Evolutionary conservation across 1,140 invertebrate species (phyloP), one percentile per base, ranked within the genome.

Genomic region (Apis cerana): DNA sequence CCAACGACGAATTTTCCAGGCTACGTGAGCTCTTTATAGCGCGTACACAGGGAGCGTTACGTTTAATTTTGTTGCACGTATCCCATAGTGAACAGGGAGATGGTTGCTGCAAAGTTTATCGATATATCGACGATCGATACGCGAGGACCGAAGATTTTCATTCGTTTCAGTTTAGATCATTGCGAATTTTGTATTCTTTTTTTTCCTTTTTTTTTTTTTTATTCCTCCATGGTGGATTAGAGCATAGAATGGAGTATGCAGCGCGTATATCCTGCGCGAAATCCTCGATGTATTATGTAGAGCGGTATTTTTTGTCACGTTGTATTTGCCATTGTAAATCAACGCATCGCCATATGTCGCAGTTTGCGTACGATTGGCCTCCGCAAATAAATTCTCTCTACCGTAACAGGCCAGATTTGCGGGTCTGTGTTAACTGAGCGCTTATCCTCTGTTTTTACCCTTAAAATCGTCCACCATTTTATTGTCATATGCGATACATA

Each of bases 11-110:
- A 59, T 75, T 59, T 62, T 21, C 54, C n/a, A 17, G 27, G 15
- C 54, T 33, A n/a, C 54, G 65, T 68, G 23, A 75, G 54, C 71
- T 62, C 15, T 81, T 75, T 12, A 17, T 21, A 9, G n/a, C 52
- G n/a, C 33, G 7, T 9, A 15, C 9, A 21, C 2, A 15, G 27
- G 15, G 61, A 8, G 27, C 13, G 5, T 21, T 10, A 21, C 17
- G 23, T 56, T 33, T 43, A 10, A 48, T 67, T 67, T n/a, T 33
- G 17, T 11, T 13, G 8, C 11, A 17, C 8, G 7, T 9, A 33
- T 43, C 33, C 1, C 33, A 43, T 43, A 7, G 4, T 43, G 33
- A 13, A 7, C 0, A 7, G 17, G 19, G 8, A 58, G 21, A 1
- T 33, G 64, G 7, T 17, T 4, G 17, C 10, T 3, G 17, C 3